These are phyloP conservation scores for Morone saxatilis DNA, from an alignment of 2,113 vertebrate genomes.

Conservation along the genomic window DNA sequence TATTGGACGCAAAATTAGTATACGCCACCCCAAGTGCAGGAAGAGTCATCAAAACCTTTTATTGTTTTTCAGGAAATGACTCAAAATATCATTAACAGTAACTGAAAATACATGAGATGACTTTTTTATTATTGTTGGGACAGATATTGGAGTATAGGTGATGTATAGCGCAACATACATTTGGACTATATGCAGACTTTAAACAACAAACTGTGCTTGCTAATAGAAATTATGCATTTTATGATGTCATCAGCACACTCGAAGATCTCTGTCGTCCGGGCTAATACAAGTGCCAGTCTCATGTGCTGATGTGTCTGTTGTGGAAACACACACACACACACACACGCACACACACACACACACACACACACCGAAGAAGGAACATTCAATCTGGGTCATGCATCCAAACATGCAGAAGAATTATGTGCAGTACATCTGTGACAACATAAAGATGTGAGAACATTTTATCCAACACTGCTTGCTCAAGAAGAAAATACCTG, in stretches of 20 bases:
- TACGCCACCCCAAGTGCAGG: no score
- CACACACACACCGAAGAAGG: neutral
- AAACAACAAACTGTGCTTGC: neutral
- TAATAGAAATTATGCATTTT: neutral
- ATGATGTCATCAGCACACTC: neutral
- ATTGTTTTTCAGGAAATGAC: no score
- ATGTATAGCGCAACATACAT: no score
- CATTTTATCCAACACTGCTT: conserved; percentile 73
- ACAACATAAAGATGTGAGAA: conserved; percentile 25
- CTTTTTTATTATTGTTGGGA: no score
- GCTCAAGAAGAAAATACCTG: conserved; percentile 88
- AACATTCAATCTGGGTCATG: conserved; percentile 36
- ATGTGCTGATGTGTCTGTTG: neutral
- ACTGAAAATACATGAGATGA: no score
- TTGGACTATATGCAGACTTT: no score
- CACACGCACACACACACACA: neutral
- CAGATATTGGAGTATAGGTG: no score
- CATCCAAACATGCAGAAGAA: conserved; percentile 7
- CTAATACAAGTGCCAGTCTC: neutral
- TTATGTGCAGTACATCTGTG: neutral
- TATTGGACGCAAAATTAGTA: no score
- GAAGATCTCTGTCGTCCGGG: neutral
- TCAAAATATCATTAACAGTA: no score
- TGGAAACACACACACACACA: neutral
- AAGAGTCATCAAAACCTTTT: no score